These are phyloP conservation scores for Oncorhynchus masou DNA, from an alignment of 2,113 vertebrate species.

Conservation along the genomic window DNA sequence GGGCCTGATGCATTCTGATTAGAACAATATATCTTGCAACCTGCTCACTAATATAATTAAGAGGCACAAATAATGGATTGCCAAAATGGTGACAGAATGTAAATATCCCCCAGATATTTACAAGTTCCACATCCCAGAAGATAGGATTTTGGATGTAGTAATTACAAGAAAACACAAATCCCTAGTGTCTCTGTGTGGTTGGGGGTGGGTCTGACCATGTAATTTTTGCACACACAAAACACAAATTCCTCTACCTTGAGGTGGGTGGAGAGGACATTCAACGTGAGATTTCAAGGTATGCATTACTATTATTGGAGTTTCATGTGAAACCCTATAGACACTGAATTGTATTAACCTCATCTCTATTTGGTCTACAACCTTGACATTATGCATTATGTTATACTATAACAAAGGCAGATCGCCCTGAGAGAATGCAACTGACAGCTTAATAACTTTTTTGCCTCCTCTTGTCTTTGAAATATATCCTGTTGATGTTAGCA, in stretches of 20 bases:
- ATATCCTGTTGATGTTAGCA: not conserved
- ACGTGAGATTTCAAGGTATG: not conserved
- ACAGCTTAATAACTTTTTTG: not conserved
- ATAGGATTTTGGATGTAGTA: not conserved
- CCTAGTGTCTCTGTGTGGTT: not conserved
- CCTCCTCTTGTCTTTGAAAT: slow-evolving; percentile 5
- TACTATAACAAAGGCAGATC: not conserved
- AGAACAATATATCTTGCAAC: not conserved
- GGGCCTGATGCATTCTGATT: not conserved
- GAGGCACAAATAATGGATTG: slow-evolving; percentile 4
- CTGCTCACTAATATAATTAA: slow-evolving; percentile 10
- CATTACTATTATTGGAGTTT: not conserved
- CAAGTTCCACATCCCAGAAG: not conserved
- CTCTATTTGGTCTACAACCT: not conserved
- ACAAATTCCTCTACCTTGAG: too few species aligned
- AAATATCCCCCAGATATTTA: not conserved
- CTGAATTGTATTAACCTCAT: not conserved
- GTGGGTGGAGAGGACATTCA: not conserved
- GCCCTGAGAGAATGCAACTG: not conserved
- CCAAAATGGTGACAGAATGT: not conserved
- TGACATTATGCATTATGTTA: not conserved
- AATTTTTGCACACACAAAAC: not conserved
- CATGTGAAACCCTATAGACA: not conserved
- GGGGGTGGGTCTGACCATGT: not conserved
- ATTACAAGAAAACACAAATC: not conserved